These are phyloP conservation scores for Eledone cirrhosa DNA, from an alignment of 2,888 invertebrate genomes.

Conservation along the genomic window DNA sequence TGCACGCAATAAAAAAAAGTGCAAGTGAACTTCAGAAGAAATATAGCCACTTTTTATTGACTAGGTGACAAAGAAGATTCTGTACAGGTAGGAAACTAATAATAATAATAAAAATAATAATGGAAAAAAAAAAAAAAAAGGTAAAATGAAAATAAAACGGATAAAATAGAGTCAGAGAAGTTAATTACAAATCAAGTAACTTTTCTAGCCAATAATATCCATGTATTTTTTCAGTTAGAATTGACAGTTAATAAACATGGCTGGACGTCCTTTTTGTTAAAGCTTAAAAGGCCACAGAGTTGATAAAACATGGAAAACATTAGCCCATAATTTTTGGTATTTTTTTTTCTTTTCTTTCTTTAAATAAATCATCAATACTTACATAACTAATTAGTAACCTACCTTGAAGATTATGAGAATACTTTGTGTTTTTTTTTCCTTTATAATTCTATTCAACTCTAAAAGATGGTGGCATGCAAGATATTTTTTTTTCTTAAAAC, in stretches of 20 bases:
- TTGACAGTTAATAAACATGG: neutral
- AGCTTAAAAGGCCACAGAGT: neutral
- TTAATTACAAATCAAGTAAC: neutral
- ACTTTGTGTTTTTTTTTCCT: neutral
- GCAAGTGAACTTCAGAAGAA: slow-evolving; percentile 22
- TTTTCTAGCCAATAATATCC: too few relatives aligned
- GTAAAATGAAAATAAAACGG: neutral
- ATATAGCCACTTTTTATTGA: slow-evolving; percentile 18
- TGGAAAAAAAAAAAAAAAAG: neutral
- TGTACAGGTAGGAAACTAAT: slow-evolving; percentile 20
- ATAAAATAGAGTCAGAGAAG: slow-evolving; percentile 3
- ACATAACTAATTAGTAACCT: too few relatives aligned
- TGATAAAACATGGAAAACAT: neutral
- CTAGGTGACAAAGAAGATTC: slow-evolving; percentile 1
- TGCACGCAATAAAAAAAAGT: neutral
- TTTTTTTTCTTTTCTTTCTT: neutral
- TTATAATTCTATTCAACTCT: neutral
- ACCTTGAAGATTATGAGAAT: too few relatives aligned
- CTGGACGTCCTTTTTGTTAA: neutral
- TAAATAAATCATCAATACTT: neutral
- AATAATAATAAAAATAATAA: neutral
- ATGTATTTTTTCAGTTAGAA: too few relatives aligned
- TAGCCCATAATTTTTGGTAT: neutral
- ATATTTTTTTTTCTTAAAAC: slow-evolving; percentile 4
- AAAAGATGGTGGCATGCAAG: slow-evolving; percentile 20